Conservation (phyloP, 2,797 vertebrate genomes). For the Gephyroberyx darwinii region DNA sequence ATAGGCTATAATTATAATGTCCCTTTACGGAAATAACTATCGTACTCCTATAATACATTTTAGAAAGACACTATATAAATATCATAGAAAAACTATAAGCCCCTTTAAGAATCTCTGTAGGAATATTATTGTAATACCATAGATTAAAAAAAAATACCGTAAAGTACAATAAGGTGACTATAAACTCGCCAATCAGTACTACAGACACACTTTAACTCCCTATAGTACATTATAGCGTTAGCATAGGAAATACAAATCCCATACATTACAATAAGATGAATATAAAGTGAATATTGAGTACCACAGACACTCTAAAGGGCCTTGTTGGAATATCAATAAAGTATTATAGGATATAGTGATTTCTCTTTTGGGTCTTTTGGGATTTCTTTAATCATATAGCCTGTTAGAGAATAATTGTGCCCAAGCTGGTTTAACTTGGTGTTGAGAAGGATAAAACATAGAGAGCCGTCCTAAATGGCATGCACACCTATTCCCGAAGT, state of each 20-base stretch:
- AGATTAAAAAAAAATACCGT: not conserved
- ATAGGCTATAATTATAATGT: too few species aligned
- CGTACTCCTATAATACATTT: too few species aligned
- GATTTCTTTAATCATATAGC: not conserved
- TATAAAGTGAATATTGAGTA: not conserved
- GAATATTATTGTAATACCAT: not conserved
- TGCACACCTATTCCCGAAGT: slow-evolving; percentile 65
- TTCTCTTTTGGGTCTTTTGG: too few species aligned
- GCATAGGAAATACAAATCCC: not conserved
- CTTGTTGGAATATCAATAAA: too few species aligned
- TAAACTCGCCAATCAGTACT: not conserved
- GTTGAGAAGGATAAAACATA: not conserved
- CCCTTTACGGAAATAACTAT: too few species aligned
- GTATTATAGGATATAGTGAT: too few species aligned
- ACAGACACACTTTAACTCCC: not conserved
- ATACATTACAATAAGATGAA: too few species aligned
- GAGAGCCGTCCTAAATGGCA: slow-evolving; percentile 47
- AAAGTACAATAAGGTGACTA: not conserved
- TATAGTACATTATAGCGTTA: not conserved
- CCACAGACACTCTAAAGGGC: not conserved
- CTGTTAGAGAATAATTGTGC: slow-evolving; percentile 6
- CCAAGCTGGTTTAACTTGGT: slow-evolving; percentile 20
- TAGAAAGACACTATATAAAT: too few species aligned
- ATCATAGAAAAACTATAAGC: too few species aligned
- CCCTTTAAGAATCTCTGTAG: too few species aligned